phyloP scores from a whole-genome alignment of 37 sponge, comb jelly and placozoan genomes.

The Bolinopsis microptera region DNA sequence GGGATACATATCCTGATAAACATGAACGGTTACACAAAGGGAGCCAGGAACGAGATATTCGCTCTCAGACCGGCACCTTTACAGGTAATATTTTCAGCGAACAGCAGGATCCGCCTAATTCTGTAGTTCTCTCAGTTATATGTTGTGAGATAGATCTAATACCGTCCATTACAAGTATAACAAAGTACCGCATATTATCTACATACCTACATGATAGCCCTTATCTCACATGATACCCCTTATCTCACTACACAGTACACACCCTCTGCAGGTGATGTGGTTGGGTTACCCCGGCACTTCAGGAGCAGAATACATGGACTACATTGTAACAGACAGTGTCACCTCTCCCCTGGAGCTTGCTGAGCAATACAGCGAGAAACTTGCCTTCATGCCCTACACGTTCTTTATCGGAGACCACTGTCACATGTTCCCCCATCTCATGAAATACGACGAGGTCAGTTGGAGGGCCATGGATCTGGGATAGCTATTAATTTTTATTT shows the following conservation, averaged over 20 bases:
- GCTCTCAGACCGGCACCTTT: constrained; percentile 96
- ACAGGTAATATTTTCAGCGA: constrained; percentile 72
- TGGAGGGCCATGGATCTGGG: not conserved
- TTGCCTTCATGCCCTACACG: constrained; percentile 95
- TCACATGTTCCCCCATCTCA: constrained; percentile 97
- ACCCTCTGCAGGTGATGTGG: constrained; percentile 91
- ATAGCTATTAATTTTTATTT: not conserved
- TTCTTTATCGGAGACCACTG: constrained; percentile 98
- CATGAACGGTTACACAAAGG: constrained; percentile 99
- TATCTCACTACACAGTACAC: too few species aligned
- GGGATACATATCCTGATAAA: constrained; percentile 94
- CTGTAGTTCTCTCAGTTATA: too few species aligned
- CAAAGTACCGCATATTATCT: too few species aligned
- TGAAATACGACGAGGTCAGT: constrained; percentile 76
- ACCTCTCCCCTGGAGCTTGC: constrained; percentile 87
- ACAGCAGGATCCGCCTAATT: not conserved
- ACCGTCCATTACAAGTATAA: not conserved
- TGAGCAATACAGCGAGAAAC: constrained; percentile 93
- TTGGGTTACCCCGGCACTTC: constrained; percentile 97
- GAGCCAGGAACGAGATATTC: constrained; percentile 98
- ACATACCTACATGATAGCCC: too few species aligned
- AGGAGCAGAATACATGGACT: constrained; percentile 97
- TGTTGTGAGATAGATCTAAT: not conserved
- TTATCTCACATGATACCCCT: too few species aligned
- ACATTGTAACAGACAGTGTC: constrained; percentile 92